Conservation (phyloP, 92 coral and sea anemone genomes). For the Palythoa heliodiscus region DNA sequence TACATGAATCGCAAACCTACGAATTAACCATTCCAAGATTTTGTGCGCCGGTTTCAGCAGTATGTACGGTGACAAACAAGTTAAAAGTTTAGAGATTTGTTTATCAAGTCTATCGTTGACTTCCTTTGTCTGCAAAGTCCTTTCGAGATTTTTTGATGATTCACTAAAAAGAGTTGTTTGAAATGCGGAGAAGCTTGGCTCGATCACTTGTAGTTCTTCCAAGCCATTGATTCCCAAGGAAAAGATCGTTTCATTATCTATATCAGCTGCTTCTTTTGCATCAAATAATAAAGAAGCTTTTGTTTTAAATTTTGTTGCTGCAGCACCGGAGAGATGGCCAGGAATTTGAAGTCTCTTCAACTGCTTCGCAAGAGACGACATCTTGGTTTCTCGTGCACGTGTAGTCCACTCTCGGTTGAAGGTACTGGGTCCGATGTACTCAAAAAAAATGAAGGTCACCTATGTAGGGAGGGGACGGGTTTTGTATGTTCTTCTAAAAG, state of each 20-base stretch:
- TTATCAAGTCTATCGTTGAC: constrained; percentile 80
- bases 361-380: constrained; percentile 96
- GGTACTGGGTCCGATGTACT: constrained; percentile 17
- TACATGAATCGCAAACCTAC: constrained; percentile 84
- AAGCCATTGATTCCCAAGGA: constrained; percentile 92
- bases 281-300: constrained; percentile 91
- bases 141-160: constrained; percentile 76
- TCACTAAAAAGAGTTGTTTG: constrained; percentile 81
- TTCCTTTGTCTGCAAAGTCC: constrained; percentile 81
- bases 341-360: constrained; percentile 95
- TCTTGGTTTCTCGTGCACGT: constrained; percentile 66
- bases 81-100: constrained; percentile 69
- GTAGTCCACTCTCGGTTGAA: constrained; percentile 35
- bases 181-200: constrained; percentile 66
- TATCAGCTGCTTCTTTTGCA: constrained; percentile 91
- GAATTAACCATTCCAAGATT: constrained; percentile 91
- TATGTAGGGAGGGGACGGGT: constrained; percentile 24
- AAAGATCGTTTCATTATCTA: constrained; percentile 93
- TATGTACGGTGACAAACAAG: constrained; percentile 88
- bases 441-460: not conserved
- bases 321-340: constrained; percentile 64
- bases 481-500: not conserved
- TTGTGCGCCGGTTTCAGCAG: constrained; percentile 96
- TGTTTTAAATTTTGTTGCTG: constrained; percentile 66
- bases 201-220: constrained; percentile 82